Evolutionary conservation across 2,888 invertebrate genomes (phyloP).

Genomic region (Stramonita haemastoma): DNA sequence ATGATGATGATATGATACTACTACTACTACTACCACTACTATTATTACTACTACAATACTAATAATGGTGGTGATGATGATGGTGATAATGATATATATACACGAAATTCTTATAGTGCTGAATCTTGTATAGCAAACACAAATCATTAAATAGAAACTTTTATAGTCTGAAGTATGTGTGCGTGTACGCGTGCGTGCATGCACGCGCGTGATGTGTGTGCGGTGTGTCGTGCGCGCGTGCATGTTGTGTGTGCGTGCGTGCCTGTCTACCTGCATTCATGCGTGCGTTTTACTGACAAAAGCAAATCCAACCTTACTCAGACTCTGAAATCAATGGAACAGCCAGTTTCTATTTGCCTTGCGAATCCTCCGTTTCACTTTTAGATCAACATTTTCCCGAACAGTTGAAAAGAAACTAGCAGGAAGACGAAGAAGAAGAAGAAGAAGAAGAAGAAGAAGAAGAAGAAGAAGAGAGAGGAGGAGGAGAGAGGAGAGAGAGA

Average conservation of each 20-base stretch:
- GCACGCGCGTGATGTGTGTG: neutral
- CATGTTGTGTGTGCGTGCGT: neutral
- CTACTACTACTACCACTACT: too few relatives aligned
- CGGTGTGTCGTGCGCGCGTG: neutral
- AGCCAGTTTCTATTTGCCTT: neutral
- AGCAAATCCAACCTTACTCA: too few relatives aligned
- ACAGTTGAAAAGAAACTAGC: neutral
- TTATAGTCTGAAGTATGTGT: neutral
- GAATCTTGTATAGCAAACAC: neutral
- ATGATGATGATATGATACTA: too few relatives aligned
- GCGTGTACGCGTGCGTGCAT: neutral
- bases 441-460: conserved; percentile 8
- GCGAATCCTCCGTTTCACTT: neutral
- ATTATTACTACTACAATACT: too few relatives aligned
- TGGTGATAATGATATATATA: too few relatives aligned
- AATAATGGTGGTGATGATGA: too few relatives aligned
- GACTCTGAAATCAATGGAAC: too few relatives aligned
- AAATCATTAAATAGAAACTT: neutral
- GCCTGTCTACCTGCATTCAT: neutral
- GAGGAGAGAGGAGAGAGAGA: neutral
- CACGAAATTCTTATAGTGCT: neutral
- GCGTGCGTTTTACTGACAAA: neutral
- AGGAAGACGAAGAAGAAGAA: neutral
- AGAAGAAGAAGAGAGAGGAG: neutral
- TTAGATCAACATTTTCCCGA: neutral